Conservation (phyloP, 2,113 vertebrate species). For the Lophura nycthemera region DNA sequence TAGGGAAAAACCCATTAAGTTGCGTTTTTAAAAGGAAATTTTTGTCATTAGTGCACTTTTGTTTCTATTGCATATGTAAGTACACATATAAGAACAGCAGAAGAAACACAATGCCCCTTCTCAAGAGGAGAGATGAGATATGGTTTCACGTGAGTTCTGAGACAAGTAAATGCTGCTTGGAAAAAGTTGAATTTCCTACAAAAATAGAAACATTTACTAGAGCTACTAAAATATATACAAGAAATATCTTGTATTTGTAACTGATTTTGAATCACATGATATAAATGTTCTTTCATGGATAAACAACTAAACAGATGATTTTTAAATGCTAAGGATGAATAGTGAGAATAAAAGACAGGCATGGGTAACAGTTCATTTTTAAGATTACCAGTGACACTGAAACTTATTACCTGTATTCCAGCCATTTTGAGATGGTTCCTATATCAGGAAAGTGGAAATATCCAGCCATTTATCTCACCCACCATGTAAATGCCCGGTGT, state of each 20-base stretch:
- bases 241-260: neutral
- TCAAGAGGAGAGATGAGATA: fast-evolving
- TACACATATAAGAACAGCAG: neutral
- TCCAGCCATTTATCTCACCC: conserved; percentile 16
- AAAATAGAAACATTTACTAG: neutral
- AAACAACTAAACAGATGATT: neutral
- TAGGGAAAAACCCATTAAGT: neutral
- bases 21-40: neutral
- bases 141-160: neutral
- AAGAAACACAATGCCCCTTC: neutral
- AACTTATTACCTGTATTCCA: neutral
- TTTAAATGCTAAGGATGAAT: neutral
- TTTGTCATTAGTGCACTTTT: neutral
- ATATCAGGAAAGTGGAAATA: conserved; percentile 10
- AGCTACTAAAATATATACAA: neutral
- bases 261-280: neutral
- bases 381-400: conserved; percentile 22
- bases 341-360: neutral
- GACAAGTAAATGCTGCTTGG: neutral
- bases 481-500: conserved; percentile 27
- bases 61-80: neutral
- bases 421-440: neutral
- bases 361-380: neutral
- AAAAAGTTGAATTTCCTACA: fast-evolving
- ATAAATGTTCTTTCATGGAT: neutral